These are phyloP conservation scores for Sclerurus mexicanus DNA, from an alignment of 2,113 vertebrate species.

Conservation along the genomic window DNA sequence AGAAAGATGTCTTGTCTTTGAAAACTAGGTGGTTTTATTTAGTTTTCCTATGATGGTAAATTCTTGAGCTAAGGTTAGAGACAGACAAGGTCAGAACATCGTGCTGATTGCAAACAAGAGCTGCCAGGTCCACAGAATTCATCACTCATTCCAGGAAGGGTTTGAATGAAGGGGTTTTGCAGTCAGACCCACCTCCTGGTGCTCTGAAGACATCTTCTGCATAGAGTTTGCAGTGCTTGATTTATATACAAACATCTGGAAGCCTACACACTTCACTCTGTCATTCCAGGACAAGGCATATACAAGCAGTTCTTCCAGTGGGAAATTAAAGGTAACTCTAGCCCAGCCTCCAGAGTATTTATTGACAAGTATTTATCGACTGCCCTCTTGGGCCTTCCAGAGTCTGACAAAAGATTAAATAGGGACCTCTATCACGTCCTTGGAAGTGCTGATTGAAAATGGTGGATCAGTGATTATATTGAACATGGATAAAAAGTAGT, in stretches of 20 bases:
- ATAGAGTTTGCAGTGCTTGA: background rate
- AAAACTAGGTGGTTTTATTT: background rate
- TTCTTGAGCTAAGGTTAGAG: background rate
- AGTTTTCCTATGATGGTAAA: background rate
- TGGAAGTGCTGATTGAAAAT: constrained; percentile 33
- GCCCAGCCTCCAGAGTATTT: background rate
- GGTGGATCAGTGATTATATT: background rate
- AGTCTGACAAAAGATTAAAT: background rate
- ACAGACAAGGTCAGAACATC: background rate
- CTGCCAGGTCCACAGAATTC: background rate
- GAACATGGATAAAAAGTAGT: constrained; percentile 1
- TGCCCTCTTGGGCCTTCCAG: background rate
- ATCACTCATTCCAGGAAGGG: background rate
- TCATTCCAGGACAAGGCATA: background rate
- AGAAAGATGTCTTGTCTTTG: background rate
- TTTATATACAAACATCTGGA: background rate
- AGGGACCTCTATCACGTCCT: background rate
- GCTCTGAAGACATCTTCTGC: background rate
- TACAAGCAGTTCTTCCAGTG: background rate
- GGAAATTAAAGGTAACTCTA: background rate
- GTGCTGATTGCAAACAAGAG: background rate
- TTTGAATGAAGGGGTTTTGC: background rate
- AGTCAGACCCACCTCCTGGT: background rate
- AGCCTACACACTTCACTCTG: background rate
- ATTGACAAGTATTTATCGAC: background rate